Percentiles rank a stretch among this genome's conserved stretches.
Conservation (phyloP, 2,797 vertebrate species). For the Enteromius mattozi region DNA sequence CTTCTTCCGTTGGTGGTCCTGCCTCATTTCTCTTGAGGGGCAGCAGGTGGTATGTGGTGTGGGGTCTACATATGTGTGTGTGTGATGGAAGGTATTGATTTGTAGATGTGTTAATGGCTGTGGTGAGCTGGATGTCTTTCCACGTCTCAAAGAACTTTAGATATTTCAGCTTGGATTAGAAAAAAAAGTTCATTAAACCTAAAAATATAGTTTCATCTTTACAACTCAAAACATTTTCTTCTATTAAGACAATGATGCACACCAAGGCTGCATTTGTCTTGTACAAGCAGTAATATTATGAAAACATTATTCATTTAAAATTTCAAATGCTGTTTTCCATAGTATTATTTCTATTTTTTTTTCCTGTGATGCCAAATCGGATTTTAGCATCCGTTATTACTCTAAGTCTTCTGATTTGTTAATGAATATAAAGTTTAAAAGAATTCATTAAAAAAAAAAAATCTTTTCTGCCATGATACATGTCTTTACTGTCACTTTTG, state of each 20-base stretch:
- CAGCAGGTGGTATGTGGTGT: conserved; percentile 51
- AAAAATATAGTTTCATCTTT: background rate
- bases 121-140: conserved; percentile 57
- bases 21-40: conserved; percentile 49
- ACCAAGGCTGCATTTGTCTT: no score
- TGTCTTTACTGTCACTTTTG: background rate
- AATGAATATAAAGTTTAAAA: background rate
- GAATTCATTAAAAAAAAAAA: background rate
- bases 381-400: background rate
- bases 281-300: background rate
- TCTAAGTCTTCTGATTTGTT: background rate
- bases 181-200: background rate
- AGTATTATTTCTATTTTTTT: background rate
- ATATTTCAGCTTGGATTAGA: background rate
- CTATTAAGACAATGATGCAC: no score
- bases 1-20: conserved; percentile 62
- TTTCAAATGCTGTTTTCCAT: background rate
- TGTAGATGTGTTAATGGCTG: conserved; percentile 64
- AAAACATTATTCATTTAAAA: no score
- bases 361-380: background rate
- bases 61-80: conserved; percentile 47
- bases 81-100: conserved; percentile 54
- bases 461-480: background rate
- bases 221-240: background rate
- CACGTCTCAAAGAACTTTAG: conserved; percentile 39